Evolutionary conservation across 2,888 invertebrate genomes (phyloP).

Genomic region (Dinocampus coccinellae): DNA sequence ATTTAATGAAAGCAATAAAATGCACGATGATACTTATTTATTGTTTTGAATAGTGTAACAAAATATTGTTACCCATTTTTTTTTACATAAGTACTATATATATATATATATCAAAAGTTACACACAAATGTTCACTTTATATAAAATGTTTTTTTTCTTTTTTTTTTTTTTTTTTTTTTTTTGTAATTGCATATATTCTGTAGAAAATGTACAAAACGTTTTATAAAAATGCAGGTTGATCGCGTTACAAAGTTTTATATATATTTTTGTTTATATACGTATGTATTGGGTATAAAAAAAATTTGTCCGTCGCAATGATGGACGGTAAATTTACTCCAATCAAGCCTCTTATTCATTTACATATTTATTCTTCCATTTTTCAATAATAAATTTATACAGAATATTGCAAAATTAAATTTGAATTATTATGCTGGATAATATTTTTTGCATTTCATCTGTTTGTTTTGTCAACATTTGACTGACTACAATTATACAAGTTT

Average conservation of each 20-base stretch:
- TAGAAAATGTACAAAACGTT: conserved; percentile 23
- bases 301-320: conserved; percentile 21
- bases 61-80: not conserved
- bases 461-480: conserved; percentile 18
- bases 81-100: too few relatives aligned
- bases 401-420: not conserved
- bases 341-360: conserved; percentile 4
- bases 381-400: not conserved
- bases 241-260: not conserved
- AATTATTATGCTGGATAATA: not conserved
- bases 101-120: not conserved
- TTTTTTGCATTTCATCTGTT: not conserved
- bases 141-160: too few relatives aligned
- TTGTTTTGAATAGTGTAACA: not conserved
- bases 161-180: too few relatives aligned
- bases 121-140: too few relatives aligned
- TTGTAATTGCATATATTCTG: not conserved
- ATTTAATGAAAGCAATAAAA: not conserved
- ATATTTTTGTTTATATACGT: too few relatives aligned
- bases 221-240: not conserved
- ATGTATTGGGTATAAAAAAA: conserved; percentile 29
- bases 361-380: not conserved
- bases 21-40: not conserved
- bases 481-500: not conserved
- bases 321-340: conserved; percentile 23